Conservation (phyloP, 2,888 invertebrate species). For the Listrodromus nycthemerus region DNA sequence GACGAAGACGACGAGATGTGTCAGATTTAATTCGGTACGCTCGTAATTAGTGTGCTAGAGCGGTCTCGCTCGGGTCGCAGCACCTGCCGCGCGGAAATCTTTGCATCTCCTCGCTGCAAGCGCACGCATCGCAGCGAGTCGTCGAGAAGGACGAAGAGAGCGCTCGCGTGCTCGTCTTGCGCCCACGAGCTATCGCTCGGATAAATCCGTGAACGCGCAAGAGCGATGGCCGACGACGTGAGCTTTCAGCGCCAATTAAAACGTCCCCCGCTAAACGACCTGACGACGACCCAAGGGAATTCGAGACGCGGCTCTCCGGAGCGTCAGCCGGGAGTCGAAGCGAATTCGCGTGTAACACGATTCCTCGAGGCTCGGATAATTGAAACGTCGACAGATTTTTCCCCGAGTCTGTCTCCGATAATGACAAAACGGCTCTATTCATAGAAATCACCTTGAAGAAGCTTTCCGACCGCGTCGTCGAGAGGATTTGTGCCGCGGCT, state of each 20-base stretch:
- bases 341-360: not conserved
- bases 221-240: slow-evolving; percentile 74
- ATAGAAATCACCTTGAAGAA: slow-evolving; percentile 79
- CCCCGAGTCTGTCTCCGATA: not conserved
- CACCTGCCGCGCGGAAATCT: slow-evolving; percentile 79
- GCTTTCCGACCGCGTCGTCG: slow-evolving; percentile 82
- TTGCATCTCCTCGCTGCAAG: slow-evolving; percentile 40
- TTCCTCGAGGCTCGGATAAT: not conserved
- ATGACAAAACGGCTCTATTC: not conserved
- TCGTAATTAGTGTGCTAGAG: slow-evolving; percentile 79
- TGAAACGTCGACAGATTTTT: not conserved
- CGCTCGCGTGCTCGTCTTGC: slow-evolving; percentile 30
- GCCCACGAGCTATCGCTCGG: slow-evolving; percentile 63
- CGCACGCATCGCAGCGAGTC: slow-evolving; percentile 47
- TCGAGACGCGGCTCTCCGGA: not conserved
- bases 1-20: slow-evolving; percentile 71
- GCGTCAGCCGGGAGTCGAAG: not conserved
- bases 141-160: slow-evolving; percentile 22
- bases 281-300: slow-evolving; percentile 58
- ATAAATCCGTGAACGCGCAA: slow-evolving; percentile 78
- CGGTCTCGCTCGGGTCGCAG: slow-evolving; percentile 83
- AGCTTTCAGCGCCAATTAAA: slow-evolving; percentile 83
- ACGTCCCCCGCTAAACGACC: slow-evolving; percentile 77
- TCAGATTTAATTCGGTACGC: slow-evolving; percentile 82
- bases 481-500: slow-evolving; percentile 74